Conservation (phyloP, 2,797 vertebrate species). For the Leuciscus waleckii region DNA sequence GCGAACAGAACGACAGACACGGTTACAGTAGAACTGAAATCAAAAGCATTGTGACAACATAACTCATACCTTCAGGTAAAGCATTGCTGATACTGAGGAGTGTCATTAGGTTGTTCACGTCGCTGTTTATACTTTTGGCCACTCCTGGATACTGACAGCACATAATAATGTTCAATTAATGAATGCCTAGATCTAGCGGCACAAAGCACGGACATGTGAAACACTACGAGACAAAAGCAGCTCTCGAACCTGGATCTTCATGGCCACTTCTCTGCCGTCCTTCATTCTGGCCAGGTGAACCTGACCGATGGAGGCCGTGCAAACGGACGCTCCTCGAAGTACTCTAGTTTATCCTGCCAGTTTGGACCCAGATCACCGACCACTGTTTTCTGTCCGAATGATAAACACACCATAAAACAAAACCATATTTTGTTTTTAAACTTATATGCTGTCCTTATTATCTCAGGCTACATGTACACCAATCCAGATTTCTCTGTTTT, state of each 20-base stretch:
- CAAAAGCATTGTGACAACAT: neutral
- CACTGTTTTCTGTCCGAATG: slow-evolving; percentile 85
- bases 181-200: neutral
- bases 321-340: slow-evolving; percentile 95
- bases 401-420: neutral
- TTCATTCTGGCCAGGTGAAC: slow-evolving; percentile 95
- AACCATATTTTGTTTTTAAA: neutral
- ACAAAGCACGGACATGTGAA: neutral
- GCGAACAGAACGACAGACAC: neutral
- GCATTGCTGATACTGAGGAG: slow-evolving; percentile 96
- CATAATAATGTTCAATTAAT: neutral
- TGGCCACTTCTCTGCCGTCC: slow-evolving; percentile 93
- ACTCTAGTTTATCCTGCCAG: slow-evolving; percentile 92
- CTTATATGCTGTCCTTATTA: too few relatives aligned
- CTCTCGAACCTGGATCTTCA: slow-evolving; percentile 94
- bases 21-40: neutral
- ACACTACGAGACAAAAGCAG: neutral
- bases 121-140: slow-evolving; percentile 96
- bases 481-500: neutral
- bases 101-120: slow-evolving; percentile 94
- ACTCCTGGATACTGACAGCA: slow-evolving; percentile 90
- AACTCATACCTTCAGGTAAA: slow-evolving; percentile 88
- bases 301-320: slow-evolving; percentile 97
- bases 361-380: slow-evolving; percentile 88
- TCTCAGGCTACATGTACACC: neutral